phyloP scores from a whole-genome alignment of 1,140 invertebrate genomes.

The Bombus difficillimus region DNA sequence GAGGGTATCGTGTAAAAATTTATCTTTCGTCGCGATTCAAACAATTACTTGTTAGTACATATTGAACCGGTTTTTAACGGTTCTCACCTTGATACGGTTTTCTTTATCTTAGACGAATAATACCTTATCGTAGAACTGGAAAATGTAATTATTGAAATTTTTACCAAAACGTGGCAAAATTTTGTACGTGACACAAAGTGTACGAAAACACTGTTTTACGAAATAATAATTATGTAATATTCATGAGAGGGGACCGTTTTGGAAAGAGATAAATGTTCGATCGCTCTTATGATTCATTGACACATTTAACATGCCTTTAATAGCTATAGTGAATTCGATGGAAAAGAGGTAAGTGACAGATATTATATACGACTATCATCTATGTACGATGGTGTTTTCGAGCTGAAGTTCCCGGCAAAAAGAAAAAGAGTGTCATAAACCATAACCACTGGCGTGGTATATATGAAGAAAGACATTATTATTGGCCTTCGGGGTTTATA shows the following conservation, averaged over 20 bases:
- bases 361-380: constrained; percentile 17
- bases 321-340: not conserved
- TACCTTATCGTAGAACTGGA: not conserved
- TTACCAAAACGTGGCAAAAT: not conserved
- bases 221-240: constrained; percentile 35
- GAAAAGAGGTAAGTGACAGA: constrained; percentile 20
- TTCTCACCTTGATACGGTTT: constrained; percentile 20
- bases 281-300: not conserved
- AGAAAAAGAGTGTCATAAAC: not conserved
- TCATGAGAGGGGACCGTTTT: not conserved
- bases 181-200: not conserved
- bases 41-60: constrained; percentile 2
- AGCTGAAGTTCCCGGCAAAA: not conserved
- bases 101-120: constrained; percentile 19
- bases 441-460: not conserved
- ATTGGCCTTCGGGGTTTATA: constrained; percentile 25
- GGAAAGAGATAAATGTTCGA: not conserved
- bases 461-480: constrained; percentile 33
- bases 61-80: constrained; percentile 36
- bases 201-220: not conserved
- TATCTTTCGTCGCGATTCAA: constrained; percentile 26
- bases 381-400: not conserved
- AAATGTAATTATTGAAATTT: not conserved
- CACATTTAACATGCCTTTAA: not conserved
- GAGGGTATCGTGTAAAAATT: constrained; percentile 22